Base-by-base conservation (phyloP, 2,113 vertebrate species). In the Chaetura pelagica region DNA sequence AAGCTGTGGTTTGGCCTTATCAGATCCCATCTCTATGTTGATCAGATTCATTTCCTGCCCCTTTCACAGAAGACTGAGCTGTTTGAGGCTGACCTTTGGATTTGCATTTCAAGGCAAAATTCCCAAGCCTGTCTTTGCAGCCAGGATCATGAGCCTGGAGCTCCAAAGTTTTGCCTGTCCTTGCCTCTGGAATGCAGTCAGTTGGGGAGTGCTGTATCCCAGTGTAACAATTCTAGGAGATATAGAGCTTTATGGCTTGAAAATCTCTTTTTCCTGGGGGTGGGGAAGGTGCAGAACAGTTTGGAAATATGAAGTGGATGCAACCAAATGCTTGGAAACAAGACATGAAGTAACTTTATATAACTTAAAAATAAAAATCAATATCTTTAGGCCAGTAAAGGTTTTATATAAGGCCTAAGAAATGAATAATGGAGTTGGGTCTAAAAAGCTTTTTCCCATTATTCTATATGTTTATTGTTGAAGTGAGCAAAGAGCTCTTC, bases 401-500 rank as follows among this genome's bases (percentile, higher is more conserved):
- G 4, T 26, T 93, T 85, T 83, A 11, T 61, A 1, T 52, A 44
- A 64, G 20, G 38, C 10, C 22, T 68, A 19, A 34, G 42, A 61
- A 68, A 52, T 32, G 18, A 72, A 19, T 32, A 32, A 19, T 14
- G 44, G 46, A 42, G n/a, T 5, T 77, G 30, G 29, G 48, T 30
- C 32, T 72, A 71, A 49, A 48, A 85, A 57, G 18, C 58, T 72
- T 89, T 96, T 79, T 35, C 14, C 52, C 54, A 82, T 91, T 94
- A 44, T 79, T 80, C 52, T 64, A 1, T 49, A 8, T 58, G 38
- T 6, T 64, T 40, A 10, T 29, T 66, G 71, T 13, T 27, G 73
- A 40, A 27, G 35, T 24, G 69, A 63, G 32, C 16, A 38, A 78
- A 89, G 32, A 63, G 46, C 63, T 94, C 30, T 23, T 57, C 21